A percentile compares a stretch with the other conserved stretches of the same genome.
Conservation (phyloP, 2,797 vertebrate genomes). For the Astyanax mexicanus region DNA sequence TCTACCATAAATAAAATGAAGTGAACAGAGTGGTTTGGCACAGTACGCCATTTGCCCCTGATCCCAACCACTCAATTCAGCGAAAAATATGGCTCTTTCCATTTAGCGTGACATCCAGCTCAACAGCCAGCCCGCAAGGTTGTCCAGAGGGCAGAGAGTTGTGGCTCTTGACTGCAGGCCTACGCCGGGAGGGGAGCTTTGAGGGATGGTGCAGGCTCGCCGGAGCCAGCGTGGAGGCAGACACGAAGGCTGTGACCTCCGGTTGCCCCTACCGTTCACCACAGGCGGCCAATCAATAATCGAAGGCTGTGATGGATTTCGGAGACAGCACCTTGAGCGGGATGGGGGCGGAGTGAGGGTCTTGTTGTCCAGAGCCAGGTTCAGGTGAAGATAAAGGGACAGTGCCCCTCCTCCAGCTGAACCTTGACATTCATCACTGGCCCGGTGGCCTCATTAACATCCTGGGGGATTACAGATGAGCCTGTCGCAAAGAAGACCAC, state of each 20-base stretch:
- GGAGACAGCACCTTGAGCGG: constrained; percentile 8
- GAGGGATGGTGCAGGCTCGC: constrained; percentile 41
- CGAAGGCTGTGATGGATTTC: constrained; percentile 51
- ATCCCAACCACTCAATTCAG: constrained; percentile 28
- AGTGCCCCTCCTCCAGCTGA: constrained; percentile 48
- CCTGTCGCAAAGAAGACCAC: constrained; percentile 49
- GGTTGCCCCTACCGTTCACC: constrained; percentile 3
- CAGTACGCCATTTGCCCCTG: background rate
- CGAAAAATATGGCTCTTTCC: constrained; percentile 40
- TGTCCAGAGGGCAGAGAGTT: constrained; percentile 47
- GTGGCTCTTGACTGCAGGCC: constrained; percentile 9
- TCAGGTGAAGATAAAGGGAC: constrained; percentile 52
- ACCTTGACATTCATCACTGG: constrained; percentile 58
- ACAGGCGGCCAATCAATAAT: constrained; percentile 54
- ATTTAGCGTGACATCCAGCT: constrained; percentile 40
- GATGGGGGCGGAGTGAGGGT: constrained; percentile 1
- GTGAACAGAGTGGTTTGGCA: constrained; percentile 1
- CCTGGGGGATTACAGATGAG: constrained; percentile 56
- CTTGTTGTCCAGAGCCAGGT: constrained; percentile 20
- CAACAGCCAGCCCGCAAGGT: constrained; percentile 50
- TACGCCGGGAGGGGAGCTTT: constrained; percentile 34
- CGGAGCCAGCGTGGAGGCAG: constrained; percentile 40
- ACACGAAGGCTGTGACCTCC: constrained; percentile 30
- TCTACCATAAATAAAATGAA: background rate
- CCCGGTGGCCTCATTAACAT: constrained; percentile 60